Evolutionary conservation across 2,888 invertebrate species (phyloP).

Genomic region (Agrenia bidenticulata): DNA sequence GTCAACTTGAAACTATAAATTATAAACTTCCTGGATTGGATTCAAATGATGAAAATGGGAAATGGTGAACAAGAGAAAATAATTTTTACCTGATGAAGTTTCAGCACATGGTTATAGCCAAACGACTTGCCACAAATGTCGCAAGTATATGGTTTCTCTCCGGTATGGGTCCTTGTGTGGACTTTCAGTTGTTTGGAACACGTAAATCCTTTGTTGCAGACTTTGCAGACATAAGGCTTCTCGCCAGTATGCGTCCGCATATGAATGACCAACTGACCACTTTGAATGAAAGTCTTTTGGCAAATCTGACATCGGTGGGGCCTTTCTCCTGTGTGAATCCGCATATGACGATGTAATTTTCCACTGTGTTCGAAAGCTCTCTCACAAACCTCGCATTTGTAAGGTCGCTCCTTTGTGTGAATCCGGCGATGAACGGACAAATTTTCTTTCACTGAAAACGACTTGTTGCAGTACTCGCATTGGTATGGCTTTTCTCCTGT

Average conservation of each 20-base stretch:
- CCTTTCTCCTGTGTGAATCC: conserved; percentile 77
- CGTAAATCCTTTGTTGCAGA: conserved; percentile 87
- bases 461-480: conserved; percentile 88
- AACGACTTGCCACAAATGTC: conserved; percentile 88
- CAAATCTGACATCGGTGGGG: conserved; percentile 87
- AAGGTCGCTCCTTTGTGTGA: conserved; percentile 88
- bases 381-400: conserved; percentile 83
- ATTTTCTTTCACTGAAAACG: conserved; percentile 90
- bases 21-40: too few species aligned
- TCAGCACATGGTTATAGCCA: conserved; percentile 87
- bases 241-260: conserved; percentile 79
- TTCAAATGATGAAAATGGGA: too few species aligned
- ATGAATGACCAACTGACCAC: conserved; percentile 86
- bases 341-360: conserved; percentile 84
- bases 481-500: conserved; percentile 88
- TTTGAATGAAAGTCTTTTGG: conserved; percentile 86
- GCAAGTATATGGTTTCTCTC: conserved; percentile 86
- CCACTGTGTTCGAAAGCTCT: conserved; percentile 89
- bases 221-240: conserved; percentile 67
- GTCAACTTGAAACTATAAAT: background rate
- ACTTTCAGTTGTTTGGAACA: conserved; percentile 89
- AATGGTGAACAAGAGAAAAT: too few species aligned
- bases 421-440: conserved; percentile 83
- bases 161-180: conserved; percentile 86
- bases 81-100: conserved; percentile 68